These are phyloP conservation scores for Nothocercus nigrocapillus DNA, from an alignment of 2,113 vertebrate genomes.

Conservation along the genomic window DNA sequence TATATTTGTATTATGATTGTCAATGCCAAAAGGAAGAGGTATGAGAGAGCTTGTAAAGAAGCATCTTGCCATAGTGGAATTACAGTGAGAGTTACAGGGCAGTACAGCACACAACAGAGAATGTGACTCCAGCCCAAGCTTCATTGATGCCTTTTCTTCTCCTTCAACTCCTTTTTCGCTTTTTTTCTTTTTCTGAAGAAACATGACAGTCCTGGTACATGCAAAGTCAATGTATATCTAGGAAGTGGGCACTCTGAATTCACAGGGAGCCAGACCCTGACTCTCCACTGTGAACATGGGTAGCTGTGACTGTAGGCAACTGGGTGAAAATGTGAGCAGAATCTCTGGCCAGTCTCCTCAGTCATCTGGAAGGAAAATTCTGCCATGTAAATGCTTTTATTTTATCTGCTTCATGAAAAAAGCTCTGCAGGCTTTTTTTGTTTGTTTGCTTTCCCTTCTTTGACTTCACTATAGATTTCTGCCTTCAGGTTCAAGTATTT, in stretches of 20 bases:
- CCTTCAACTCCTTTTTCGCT: background rate
- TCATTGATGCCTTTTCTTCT: background rate
- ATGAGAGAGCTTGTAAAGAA: background rate
- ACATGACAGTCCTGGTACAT: no score
- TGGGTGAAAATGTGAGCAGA: background rate
- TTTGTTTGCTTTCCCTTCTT: background rate
- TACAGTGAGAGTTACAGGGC: background rate
- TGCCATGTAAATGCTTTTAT: background rate
- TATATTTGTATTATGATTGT: background rate
- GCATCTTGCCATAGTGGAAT: background rate
- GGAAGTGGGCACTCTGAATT: background rate
- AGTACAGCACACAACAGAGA: no score
- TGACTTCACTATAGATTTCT: background rate
- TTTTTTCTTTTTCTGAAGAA: background rate
- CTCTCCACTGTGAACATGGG: background rate
- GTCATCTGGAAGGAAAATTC: background rate
- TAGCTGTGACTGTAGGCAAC: fast-evolving
- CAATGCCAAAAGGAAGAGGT: background rate
- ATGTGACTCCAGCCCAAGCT: background rate
- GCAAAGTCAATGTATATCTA: background rate
- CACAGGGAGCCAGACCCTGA: background rate
- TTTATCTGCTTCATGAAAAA: background rate
- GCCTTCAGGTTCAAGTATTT: constrained; percentile 5
- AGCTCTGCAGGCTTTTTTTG: background rate
- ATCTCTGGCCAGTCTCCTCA: background rate